Percentiles rank a stretch among this genome's conserved stretches.
Conservation (phyloP, 2,888 invertebrate species). For the Drosophila nr. medialis region DNA sequence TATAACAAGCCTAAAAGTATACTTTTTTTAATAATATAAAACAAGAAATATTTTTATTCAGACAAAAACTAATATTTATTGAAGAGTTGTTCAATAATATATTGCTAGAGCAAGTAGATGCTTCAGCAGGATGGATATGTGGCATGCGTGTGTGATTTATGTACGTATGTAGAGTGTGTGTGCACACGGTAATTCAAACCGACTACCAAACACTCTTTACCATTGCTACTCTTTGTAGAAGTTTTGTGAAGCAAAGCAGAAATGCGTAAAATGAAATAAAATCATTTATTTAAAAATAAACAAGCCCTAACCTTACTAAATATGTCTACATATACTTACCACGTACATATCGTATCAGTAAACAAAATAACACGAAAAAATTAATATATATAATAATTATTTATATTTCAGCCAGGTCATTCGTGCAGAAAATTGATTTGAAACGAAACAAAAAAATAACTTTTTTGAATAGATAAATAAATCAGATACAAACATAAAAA, state of each 20-base stretch:
- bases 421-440: constrained; percentile 3
- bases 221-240: neutral
- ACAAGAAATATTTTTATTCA: neutral
- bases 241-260: too few relatives aligned
- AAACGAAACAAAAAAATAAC: neutral
- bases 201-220: neutral
- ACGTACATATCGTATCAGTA: neutral
- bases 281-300: neutral
- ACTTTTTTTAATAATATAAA: constrained; percentile 6
- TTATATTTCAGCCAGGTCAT: neutral
- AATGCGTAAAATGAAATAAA: neutral
- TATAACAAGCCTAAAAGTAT: constrained; percentile 50
- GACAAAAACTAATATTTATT: neutral
- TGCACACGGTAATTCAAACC: neutral
- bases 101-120: too few relatives aligned
- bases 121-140: neutral
- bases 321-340: neutral
- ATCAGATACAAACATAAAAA: neutral
- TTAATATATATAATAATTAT: neutral
- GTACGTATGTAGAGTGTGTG: neutral
- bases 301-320: neutral
- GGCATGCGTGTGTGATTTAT: neutral
- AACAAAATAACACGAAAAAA: neutral
- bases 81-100: neutral
- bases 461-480: neutral